These are phyloP conservation scores for Litoditis marina DNA, from an alignment of 2,888 invertebrate genomes.

Conservation along the genomic window DNA sequence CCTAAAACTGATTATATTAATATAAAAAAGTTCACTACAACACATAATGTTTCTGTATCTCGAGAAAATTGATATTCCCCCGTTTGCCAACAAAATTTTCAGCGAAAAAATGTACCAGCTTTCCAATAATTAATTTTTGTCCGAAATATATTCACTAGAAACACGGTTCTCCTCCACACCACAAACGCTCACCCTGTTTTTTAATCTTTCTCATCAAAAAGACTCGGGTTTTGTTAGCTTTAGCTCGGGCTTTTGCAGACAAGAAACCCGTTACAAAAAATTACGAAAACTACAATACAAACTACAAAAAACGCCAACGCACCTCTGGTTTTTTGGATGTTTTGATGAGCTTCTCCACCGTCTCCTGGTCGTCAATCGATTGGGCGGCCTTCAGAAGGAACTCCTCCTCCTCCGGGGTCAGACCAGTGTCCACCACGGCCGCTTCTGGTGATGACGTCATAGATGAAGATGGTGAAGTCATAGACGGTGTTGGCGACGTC, in stretches of 20 bases:
- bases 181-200: no score
- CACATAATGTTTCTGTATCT: slow-evolving; percentile 1
- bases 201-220: no score
- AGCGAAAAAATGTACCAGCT: no score
- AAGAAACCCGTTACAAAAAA: no score
- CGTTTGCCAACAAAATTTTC: neutral
- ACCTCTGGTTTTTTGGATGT: neutral
- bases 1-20: neutral
- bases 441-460: neutral
- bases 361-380: slow-evolving; percentile 45
- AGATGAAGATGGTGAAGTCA: neutral
- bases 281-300: no score
- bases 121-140: no score
- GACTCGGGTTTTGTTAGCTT: no score
- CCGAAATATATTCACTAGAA: no score
- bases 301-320: neutral
- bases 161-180: no score
- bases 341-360: slow-evolving; percentile 14
- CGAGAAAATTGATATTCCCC: neutral
- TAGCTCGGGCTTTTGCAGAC: no score
- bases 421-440: slow-evolving; percentile 27
- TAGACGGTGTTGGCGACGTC: neutral
- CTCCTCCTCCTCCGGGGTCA: slow-evolving; percentile 52
- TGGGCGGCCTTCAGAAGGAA: slow-evolving; percentile 53
- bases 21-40: neutral